Conservation (phyloP, 2,113 vertebrate genomes). For the Spea multiplicata region DNA sequence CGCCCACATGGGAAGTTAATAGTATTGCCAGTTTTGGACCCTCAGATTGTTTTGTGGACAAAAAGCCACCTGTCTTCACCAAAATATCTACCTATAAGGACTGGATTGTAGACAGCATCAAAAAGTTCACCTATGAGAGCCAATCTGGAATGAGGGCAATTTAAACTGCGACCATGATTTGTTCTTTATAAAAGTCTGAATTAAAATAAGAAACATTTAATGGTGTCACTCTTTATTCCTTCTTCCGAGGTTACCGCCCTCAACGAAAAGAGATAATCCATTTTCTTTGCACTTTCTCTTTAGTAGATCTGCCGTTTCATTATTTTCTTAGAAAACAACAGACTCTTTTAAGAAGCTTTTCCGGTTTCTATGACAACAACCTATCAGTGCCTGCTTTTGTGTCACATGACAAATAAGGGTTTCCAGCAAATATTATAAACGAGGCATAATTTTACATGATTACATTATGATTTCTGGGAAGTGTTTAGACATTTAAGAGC, state of each 20-base stretch:
- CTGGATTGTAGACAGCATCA: conserved; percentile 64
- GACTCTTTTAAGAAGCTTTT: no score
- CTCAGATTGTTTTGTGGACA: conserved; percentile 62
- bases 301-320: no score
- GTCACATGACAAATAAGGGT: no score
- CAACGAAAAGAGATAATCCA: no score
- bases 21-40: conserved; percentile 64
- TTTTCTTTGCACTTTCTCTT: background rate
- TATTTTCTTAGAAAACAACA: no score
- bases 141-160: background rate
- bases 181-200: background rate
- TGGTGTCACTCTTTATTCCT: background rate
- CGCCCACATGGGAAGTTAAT: conserved; percentile 60
- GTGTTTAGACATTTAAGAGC: no score
- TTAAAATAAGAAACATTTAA: background rate
- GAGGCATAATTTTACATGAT: no score
- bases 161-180: background rate
- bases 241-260: no score
- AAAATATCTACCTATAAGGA: conserved; percentile 63
- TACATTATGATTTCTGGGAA: no score
- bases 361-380: no score
- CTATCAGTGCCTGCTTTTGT: no score
- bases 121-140: conserved; percentile 60
- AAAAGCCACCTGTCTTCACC: conserved; percentile 68
- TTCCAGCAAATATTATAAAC: no score